Percentiles rank a stretch among this genome's conserved stretches.
phyloP scores from a whole-genome alignment of 1,140 invertebrate genomes.

The Drosophila elegans region DNA sequence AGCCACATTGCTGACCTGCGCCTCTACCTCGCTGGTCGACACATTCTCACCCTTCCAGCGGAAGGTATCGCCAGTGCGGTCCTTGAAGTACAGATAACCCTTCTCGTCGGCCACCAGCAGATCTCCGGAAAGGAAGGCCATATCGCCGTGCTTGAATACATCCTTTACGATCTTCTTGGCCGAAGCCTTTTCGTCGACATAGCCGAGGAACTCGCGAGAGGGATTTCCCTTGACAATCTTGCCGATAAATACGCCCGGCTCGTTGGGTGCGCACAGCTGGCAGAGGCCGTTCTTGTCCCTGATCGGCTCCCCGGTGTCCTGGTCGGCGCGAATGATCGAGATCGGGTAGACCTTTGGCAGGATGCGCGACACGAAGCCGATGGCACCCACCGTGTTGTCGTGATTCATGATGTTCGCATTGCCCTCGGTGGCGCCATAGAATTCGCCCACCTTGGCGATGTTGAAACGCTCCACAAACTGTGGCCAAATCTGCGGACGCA shows the following conservation, averaged over 20 bases:
- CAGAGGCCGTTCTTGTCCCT: conserved; percentile 92
- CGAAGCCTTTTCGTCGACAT: conserved; percentile 96
- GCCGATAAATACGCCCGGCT: conserved; percentile 98
- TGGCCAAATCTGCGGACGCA: conserved; percentile 97
- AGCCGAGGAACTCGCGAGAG: conserved; percentile 93
- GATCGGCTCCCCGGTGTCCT: conserved; percentile 92
- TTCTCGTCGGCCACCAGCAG: conserved; percentile 95
- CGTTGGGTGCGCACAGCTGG: conserved; percentile 89
- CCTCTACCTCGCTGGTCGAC: conserved; percentile 98
- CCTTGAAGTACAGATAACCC: conserved; percentile 98
- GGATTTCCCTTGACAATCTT: conserved; percentile 95
- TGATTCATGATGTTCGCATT: conserved; percentile 98
- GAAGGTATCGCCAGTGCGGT: conserved; percentile 98
- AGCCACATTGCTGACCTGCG: conserved; percentile 94
- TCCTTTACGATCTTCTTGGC: conserved; percentile 96
- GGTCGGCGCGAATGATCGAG: conserved; percentile 95
- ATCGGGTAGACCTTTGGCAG: conserved; percentile 94
- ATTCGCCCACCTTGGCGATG: conserved; percentile 94
- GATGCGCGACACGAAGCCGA: conserved; percentile 97
- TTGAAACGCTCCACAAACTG: conserved; percentile 96
- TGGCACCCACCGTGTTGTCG: conserved; percentile 95
- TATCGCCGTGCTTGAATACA: conserved; percentile 95
- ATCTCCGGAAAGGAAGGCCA: conserved; percentile 97
- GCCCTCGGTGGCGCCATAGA: conserved; percentile 99
- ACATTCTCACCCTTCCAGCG: conserved; percentile 99